Base-by-base conservation (phyloP, 2,888 invertebrate species). In the Platerodrilus igneus region DNA sequence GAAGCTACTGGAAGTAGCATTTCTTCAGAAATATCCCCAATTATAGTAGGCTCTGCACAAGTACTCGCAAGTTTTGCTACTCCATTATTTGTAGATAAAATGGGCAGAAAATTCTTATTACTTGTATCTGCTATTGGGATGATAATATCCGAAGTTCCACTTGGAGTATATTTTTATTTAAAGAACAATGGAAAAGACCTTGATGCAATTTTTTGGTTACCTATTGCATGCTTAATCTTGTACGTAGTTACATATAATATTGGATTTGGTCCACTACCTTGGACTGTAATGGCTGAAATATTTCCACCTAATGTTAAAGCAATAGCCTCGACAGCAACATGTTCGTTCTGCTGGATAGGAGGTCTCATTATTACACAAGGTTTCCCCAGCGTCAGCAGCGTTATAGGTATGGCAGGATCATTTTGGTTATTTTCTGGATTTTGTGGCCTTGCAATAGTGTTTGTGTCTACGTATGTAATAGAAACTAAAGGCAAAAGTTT, bases 241-340 rank as follows among this genome's bases (percentile, higher is more conserved):
- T 89, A 83, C 69, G 69, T 84, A 77, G 67, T 80, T 31, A 77
- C 81, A 0, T 88, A 86, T 68, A 82, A 83, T 41, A 2, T 58
- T 67, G 78, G 79, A 2, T 76, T 82, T 30, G 87, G 91, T 2
- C 83, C 86, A 0, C 63, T 88, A 21, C 82, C 86, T 0, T 88
- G 88, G 87, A 82, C 86, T 0, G 79, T 89, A 21, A 78, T 86
- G 72, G 81, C 84, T 1, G 90, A 90, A 64, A 76, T 90, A 65
- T 81, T 91, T 64, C 80, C 91, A 17, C 69, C 81, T 0, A 82
- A 85, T 51, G 81, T 86, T 2, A 86, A 86, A 64, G 78, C 83
- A 0, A 70, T 77, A 13, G 84, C 84, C 0, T 79, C 83, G 0
- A 79, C 85, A 0, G 71, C 88, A 1, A 83, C 83, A 0, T 82